Conservation (phyloP, 2,113 vertebrate species). For the Jacana jacana region DNA sequence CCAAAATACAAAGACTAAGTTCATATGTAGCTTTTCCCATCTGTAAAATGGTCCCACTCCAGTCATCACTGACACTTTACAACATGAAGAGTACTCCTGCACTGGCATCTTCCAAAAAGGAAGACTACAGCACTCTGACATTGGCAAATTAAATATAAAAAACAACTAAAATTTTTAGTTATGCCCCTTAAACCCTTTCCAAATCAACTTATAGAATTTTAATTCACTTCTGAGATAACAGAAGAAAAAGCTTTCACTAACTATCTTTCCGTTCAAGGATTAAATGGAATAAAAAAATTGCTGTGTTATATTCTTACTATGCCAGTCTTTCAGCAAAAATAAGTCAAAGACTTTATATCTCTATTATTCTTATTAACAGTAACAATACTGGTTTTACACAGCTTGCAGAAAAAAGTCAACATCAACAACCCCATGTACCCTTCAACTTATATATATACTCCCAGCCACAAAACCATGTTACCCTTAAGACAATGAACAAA, state of each 20-base stretch:
- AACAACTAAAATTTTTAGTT: not conserved
- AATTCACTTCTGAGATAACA: not conserved
- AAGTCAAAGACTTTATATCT: not conserved
- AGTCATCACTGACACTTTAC: not conserved
- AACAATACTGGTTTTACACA: not conserved
- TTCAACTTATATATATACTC: not conserved
- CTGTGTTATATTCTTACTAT: not conserved
- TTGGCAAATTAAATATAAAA: not conserved
- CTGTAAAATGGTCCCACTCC: not conserved
- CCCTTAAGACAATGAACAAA: not conserved
- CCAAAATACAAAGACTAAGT: not conserved
- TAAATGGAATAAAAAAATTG: rapidly evolving
- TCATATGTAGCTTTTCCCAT: not conserved
- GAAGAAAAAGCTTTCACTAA: not conserved
- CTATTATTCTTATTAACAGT: not conserved
- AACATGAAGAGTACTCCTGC: not conserved
- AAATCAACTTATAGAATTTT: not conserved
- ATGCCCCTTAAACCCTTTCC: not conserved
- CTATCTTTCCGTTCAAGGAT: not conserved
- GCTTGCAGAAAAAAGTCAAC: not conserved
- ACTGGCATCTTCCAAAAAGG: not conserved
- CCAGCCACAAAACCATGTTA: not conserved
- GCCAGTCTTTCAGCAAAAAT: not conserved
- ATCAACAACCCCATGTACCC: not conserved
- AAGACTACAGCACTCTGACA: not conserved